These are phyloP conservation scores for Actenoides hombroni DNA, from an alignment of 2,113 vertebrate species.

Conservation along the genomic window DNA sequence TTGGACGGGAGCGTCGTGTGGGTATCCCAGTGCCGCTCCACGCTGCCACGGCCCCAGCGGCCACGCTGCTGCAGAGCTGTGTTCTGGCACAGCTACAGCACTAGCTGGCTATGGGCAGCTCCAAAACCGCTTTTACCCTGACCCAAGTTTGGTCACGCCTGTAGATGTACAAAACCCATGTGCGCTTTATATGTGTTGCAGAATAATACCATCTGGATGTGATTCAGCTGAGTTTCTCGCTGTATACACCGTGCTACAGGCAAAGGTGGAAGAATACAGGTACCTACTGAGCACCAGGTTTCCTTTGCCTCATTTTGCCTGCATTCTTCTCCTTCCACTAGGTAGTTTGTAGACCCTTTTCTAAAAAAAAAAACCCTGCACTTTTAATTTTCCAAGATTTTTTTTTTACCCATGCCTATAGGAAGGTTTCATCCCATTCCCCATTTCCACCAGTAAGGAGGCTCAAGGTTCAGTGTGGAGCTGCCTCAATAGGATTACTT, in stretches of 20 bases:
- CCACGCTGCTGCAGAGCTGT: background rate
- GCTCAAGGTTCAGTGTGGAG: background rate
- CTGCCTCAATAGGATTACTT: conserved; percentile 14
- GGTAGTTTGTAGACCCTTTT: background rate
- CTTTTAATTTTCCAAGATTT: background rate
- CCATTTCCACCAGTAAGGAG: background rate
- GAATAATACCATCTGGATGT: background rate
- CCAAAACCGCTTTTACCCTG: background rate
- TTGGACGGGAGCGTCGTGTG: background rate
- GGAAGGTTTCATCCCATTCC: background rate
- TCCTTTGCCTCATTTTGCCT: background rate
- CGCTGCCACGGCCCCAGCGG: background rate
- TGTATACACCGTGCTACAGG: accelerated
- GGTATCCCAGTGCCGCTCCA: accelerated
- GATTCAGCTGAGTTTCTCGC: background rate
- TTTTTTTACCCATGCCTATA: background rate
- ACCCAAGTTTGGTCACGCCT: background rate
- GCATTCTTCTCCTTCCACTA: background rate
- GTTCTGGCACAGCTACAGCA: background rate
- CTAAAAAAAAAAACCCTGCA: background rate
- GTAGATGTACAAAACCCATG: background rate
- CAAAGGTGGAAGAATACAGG: background rate
- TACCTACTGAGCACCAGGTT: background rate
- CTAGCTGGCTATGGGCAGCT: background rate
- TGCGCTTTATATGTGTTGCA: background rate